Evolutionary conservation across 2,113 vertebrate genomes (phyloP), one percentile per base, ranked within the genome.

Genomic region (Chunga burmeisteri): DNA sequence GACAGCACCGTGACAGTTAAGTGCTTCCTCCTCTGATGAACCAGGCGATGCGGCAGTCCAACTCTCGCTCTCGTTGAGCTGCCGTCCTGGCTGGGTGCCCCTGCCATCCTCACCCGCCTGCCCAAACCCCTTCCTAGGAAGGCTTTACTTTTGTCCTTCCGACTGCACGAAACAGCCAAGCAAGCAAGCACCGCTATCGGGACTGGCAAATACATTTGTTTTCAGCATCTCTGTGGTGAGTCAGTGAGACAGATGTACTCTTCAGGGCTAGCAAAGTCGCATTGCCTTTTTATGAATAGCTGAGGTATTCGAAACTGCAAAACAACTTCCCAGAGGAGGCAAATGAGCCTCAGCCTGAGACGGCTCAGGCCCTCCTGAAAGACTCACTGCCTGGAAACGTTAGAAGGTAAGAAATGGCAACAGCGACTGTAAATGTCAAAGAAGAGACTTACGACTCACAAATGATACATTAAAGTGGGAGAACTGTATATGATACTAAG

Each of bases 351-450:
- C 85, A 95, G 72, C 25, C 75, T 74, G 47, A 83, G 78, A 42
- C 2, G 4, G n/a, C 40, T 81, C 47, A 86, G 63, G 67, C 68
- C 55, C n/a, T 83, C 62, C 47, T 82, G 62, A 50, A 94, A 95
- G 59, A 62, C 20, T 65, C 62, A 46, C 34, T 70, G 75, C 80
- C 74, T 93, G 82, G 47, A 92, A 93, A 90, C 1, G 0, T 71
- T 85, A 74, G 65, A 81, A 96, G 65, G 63, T 49, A 94, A 79
- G 79, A 95, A 96, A 95, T 68, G 74, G 79, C 77, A 96, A 91
- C 46, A 34, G 55, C 73, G 90, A 59, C 68, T 73, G 75, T 63
- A 89, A 93, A 93, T 89, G 82, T 85, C 94, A 95, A 62, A 13
- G 11, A 65, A 85, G 40, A 65, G 19, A 62, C 47, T 79, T 81